Conservation (phyloP, 2,888 invertebrate species). For the Tenthredo mesomela region DNA sequence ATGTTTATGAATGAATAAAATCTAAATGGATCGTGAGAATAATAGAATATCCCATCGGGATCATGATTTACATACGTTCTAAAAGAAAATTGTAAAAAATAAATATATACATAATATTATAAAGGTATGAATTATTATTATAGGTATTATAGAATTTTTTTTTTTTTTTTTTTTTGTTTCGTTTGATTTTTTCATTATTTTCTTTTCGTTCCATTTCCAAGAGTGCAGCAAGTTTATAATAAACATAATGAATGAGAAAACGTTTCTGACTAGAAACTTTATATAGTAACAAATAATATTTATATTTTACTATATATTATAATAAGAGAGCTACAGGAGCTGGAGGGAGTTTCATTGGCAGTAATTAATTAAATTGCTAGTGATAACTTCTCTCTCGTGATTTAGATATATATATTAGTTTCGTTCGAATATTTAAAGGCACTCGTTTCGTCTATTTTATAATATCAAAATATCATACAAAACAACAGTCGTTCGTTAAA, state of each 20-base stretch:
- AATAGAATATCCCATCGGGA: neutral
- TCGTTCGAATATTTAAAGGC: slow-evolving; percentile 44
- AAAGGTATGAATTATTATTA: neutral
- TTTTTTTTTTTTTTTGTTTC: neutral
- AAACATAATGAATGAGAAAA: neutral
- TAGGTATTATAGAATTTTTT: neutral
- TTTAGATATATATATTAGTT: neutral
- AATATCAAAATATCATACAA: slow-evolving; percentile 46
- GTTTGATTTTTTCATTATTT: neutral
- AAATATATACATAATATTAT: slow-evolving; percentile 31
- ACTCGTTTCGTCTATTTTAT: slow-evolving; percentile 47
- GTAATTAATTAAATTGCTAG: slow-evolving; percentile 58
- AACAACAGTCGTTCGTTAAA: slow-evolving; percentile 47
- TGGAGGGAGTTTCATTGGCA: slow-evolving; percentile 74
- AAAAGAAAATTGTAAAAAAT: neutral
- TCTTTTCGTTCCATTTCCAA: neutral
- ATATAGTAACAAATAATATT: neutral
- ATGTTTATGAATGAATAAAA: neutral
- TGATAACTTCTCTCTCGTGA: slow-evolving; percentile 5
- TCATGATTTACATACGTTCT: neutral
- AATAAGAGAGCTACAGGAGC: slow-evolving; percentile 74
- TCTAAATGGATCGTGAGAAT: neutral
- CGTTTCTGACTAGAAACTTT: slow-evolving; percentile 50
- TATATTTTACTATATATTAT: neutral
- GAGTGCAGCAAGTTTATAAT: neutral